Base-by-base conservation (phyloP, 2,113 vertebrate genomes). In the Cynoglossus semilaevis region DNA sequence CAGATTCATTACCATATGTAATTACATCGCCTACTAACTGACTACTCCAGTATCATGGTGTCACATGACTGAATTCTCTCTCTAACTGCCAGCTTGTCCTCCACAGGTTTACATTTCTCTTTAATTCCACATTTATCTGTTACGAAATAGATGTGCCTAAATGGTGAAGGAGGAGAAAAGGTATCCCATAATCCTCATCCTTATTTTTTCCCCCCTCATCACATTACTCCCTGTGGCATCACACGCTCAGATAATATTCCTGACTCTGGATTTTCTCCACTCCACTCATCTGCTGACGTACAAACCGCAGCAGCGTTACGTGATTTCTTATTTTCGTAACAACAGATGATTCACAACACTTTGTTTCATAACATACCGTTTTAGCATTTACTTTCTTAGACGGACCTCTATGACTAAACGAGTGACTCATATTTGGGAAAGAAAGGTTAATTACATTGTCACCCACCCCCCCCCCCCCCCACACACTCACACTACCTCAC, bases 71-170 rank as follows among this genome's bases (percentile, higher is more conserved):
- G 1, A 41, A 68, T 67, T 76, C 42, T 57, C 42, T 57, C 45
- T 59, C 58, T 64, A 59, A 81, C 63, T 67, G 77, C 75, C 79
- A 65, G 63, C 16, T 58, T 67, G 29, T 67, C 55, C 22, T 48
- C 1, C 29, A 34, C 29, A 34, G 19, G 49, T 35, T 55, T 38
- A 50, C 12, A 22, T 71, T 56, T 44, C 17, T 18, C 46, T 59
- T 53, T 34, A 35, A 47, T 61, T 40, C 35, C 19, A 19, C 16
- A 11, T 47, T 64, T 44, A 53, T 54, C 60, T 57, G 45, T 66
- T 35, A 40, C 53, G n/a, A 66, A 71, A 79, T 36, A 35, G 53
- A 59, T 45, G 68, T 72, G 72, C 72, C 77, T 75, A 49, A 67
- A 53, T 59, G 18, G 57, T 70, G 74, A 74, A 72, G 13, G 61